A percentile compares a stretch with the other conserved stretches of the same genome.
Evolutionary conservation across 1,140 invertebrate genomes (phyloP).

Genomic region (Nymphalis io): DNA sequence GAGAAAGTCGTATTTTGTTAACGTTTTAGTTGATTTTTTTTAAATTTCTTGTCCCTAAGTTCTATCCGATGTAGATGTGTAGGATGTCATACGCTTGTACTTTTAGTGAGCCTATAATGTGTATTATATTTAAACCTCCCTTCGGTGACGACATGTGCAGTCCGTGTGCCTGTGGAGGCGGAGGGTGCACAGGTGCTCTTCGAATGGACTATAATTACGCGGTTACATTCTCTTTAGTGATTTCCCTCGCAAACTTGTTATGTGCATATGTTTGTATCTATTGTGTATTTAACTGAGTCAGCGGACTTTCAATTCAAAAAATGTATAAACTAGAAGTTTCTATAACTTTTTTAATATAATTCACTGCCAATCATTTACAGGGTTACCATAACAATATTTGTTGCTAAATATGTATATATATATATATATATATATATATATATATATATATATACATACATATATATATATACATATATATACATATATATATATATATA

Average conservation of each 20-base stretch:
- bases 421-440: no score
- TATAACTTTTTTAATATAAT: no score
- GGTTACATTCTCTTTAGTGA: constrained; percentile 63
- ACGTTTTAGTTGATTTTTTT: constrained; percentile 79
- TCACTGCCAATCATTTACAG: constrained; percentile 34
- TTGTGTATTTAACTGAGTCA: constrained; percentile 35
- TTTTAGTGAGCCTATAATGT: constrained; percentile 76
- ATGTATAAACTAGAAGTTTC: no score
- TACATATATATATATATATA: no score
- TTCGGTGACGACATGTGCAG: constrained; percentile 63
- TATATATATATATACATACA: no score
- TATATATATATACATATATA: no score
- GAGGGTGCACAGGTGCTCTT: constrained; percentile 62
- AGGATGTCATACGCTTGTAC: constrained; percentile 78
- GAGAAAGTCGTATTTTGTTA: constrained; percentile 80
- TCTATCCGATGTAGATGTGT: constrained; percentile 76
- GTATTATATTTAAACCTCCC: constrained; percentile 71
- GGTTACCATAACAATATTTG: constrained; percentile 25
- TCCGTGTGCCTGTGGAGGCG: constrained; percentile 48
- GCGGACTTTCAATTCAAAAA: constrained; percentile 24
- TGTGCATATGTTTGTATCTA: constrained; percentile 37
- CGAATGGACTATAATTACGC: constrained; percentile 53
- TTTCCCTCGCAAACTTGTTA: constrained; percentile 62
- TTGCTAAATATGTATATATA: neutral
- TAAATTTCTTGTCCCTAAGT: constrained; percentile 71